A percentile compares a stretch with the other conserved stretches of the same genome.
These are phyloP conservation scores for Enteromius argenteus DNA, from an alignment of 2,797 vertebrate species.

Conservation along the genomic window DNA sequence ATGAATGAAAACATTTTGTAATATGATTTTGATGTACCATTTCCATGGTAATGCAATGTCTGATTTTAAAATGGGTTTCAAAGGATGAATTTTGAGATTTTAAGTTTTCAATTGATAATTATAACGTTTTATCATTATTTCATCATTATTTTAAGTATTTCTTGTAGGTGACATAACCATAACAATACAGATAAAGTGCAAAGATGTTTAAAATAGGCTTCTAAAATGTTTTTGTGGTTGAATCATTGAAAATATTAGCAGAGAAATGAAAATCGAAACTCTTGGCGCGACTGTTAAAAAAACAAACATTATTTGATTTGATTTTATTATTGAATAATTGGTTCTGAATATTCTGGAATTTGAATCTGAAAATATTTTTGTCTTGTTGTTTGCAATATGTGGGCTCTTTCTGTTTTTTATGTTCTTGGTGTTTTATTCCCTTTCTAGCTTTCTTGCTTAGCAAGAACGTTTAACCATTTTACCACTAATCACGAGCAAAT, in stretches of 20 bases:
- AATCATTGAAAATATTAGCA: background rate
- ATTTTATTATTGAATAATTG: background rate
- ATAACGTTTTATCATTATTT: too few relatives aligned
- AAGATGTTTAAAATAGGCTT: background rate
- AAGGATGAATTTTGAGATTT: too few relatives aligned
- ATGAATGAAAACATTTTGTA: too few relatives aligned
- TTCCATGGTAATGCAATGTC: too few relatives aligned
- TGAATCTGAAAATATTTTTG: background rate
- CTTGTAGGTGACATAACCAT: background rate
- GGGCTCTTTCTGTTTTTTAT: background rate
- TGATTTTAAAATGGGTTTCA: background rate
- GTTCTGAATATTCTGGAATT: background rate
- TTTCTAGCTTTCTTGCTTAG: slow-evolving; percentile 5
- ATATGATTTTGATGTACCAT: too few relatives aligned
- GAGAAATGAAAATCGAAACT: background rate
- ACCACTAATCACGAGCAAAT: slow-evolving; percentile 31
- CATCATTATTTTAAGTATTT: background rate
- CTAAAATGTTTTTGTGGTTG: background rate
- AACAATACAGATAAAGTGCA: background rate
- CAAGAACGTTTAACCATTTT: background rate
- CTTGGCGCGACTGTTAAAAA: background rate
- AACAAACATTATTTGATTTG: background rate
- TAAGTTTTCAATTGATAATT: too few relatives aligned
- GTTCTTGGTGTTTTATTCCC: background rate
- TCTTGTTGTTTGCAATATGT: background rate